These are phyloP conservation scores for Nemotelus pantherinus DNA, from an alignment of 2,888 invertebrate genomes.

Conservation along the genomic window DNA sequence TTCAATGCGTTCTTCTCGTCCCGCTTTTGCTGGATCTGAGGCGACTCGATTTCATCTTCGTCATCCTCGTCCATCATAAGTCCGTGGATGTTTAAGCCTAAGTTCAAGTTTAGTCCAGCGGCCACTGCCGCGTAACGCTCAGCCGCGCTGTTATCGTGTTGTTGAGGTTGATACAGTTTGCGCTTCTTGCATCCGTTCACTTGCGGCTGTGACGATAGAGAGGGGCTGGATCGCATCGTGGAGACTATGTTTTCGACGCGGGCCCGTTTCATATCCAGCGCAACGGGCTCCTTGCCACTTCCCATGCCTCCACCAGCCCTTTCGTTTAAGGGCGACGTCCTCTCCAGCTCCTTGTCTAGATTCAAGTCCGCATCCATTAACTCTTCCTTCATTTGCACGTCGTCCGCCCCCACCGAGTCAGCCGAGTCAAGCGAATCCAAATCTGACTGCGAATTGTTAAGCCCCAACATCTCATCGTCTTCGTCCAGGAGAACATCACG, in stretches of 20 bases:
- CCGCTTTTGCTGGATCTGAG: constrained; percentile 83
- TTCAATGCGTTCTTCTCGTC: constrained; percentile 88
- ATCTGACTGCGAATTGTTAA: constrained; percentile 62
- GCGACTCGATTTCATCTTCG: constrained; percentile 79
- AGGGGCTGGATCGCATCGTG: constrained; percentile 89
- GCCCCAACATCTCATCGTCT: constrained; percentile 62
- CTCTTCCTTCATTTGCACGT: constrained; percentile 74
- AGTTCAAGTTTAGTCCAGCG: constrained; percentile 68
- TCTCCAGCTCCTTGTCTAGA: constrained; percentile 66
- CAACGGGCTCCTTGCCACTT: constrained; percentile 67
- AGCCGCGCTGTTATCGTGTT: constrained; percentile 78
- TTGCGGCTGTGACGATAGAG: constrained; percentile 73
- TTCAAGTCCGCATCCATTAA: constrained; percentile 71
- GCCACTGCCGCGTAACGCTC: constrained; percentile 70
- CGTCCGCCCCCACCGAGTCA: constrained; percentile 65
- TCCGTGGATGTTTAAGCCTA: constrained; percentile 69
- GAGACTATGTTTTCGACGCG: constrained; percentile 96
- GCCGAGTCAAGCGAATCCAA: constrained; percentile 70
- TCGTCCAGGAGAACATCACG: constrained; percentile 62
- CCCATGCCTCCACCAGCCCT: constrained; percentile 47
- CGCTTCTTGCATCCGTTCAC: constrained; percentile 92
- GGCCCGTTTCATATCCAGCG: constrained; percentile 88
- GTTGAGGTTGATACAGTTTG: constrained; percentile 94
- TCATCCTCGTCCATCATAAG: constrained; percentile 76
- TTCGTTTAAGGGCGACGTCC: constrained; percentile 57